Evolutionary conservation across 2,797 vertebrate genomes (phyloP).

Genomic region (Falco novaeseelandiae): DNA sequence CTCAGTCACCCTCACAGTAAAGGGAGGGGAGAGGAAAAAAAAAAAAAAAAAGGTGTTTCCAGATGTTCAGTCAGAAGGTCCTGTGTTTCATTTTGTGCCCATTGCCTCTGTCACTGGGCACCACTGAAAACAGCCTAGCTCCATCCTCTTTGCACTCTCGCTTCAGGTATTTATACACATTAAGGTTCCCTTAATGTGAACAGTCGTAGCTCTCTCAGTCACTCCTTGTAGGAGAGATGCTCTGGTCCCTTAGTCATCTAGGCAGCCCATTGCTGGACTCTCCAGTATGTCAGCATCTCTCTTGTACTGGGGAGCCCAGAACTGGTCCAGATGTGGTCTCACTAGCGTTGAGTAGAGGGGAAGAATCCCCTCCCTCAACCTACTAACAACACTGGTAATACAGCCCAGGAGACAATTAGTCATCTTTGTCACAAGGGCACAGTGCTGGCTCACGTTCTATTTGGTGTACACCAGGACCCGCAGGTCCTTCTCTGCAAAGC

Average conservation of each 20-base stretch:
- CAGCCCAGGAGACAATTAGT: background rate
- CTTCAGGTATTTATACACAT: background rate
- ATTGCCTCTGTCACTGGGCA: background rate
- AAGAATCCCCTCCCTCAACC: background rate
- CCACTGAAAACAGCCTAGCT: background rate
- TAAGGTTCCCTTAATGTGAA: background rate
- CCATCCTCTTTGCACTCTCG: background rate
- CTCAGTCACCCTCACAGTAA: no score
- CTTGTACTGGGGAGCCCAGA: background rate
- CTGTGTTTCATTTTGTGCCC: no score
- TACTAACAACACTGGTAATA: background rate
- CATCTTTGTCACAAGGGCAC: background rate
- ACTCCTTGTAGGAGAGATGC: background rate
- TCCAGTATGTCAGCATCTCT: background rate
- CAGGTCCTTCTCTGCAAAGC: background rate
- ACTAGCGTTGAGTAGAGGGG: background rate
- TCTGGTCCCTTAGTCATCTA: background rate
- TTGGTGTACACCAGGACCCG: background rate
- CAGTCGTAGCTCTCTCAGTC: background rate
- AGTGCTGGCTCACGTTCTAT: background rate
- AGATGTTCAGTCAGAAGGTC: background rate
- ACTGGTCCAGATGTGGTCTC: background rate
- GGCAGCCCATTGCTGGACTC: background rate
- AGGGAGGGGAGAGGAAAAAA: no score
- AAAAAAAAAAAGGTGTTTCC: background rate